Conservation (phyloP, 2,888 invertebrate genomes). For the Suillia variegata region DNA sequence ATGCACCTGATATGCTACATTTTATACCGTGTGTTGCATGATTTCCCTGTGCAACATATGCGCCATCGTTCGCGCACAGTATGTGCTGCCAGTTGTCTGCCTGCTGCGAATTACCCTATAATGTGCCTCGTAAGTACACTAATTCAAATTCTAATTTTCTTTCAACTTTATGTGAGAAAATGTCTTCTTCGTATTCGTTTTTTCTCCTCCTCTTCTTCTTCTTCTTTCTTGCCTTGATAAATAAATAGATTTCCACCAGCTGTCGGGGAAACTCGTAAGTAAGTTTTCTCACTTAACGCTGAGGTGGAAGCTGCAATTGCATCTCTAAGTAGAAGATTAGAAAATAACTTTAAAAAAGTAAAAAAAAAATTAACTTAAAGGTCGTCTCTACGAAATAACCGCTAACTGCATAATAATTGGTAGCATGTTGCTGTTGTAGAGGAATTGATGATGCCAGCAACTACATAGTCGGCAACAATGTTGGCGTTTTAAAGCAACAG, state of each 20-base stretch:
- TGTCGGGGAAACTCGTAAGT: no score
- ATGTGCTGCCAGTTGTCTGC: not conserved
- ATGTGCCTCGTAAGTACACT: not conserved
- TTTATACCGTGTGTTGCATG: constrained; percentile 27
- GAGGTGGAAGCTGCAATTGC: not conserved
- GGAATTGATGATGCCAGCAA: no score
- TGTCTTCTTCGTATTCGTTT: not conserved
- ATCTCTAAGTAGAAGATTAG: constrained; percentile 7
- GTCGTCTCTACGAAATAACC: not conserved
- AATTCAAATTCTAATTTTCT: not conserved
- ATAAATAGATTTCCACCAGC: no score
- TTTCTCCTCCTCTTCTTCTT: not conserved
- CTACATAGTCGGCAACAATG: no score
- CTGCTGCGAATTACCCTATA: not conserved
- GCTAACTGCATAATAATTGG: no score
- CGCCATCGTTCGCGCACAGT: not conserved
- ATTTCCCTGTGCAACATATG: constrained; percentile 8
- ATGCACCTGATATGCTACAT: constrained; percentile 44
- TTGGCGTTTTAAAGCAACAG: no score
- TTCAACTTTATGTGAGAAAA: not conserved
- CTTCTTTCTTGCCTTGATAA: not conserved
- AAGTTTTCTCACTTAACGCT: not conserved
- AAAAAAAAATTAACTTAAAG: no score
- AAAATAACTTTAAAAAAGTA: no score
- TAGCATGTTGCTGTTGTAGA: no score